Evolutionary conservation across 2,113 vertebrate species (phyloP), one percentile per base, ranked within the genome.

Genomic region (Etia nguti): DNA sequence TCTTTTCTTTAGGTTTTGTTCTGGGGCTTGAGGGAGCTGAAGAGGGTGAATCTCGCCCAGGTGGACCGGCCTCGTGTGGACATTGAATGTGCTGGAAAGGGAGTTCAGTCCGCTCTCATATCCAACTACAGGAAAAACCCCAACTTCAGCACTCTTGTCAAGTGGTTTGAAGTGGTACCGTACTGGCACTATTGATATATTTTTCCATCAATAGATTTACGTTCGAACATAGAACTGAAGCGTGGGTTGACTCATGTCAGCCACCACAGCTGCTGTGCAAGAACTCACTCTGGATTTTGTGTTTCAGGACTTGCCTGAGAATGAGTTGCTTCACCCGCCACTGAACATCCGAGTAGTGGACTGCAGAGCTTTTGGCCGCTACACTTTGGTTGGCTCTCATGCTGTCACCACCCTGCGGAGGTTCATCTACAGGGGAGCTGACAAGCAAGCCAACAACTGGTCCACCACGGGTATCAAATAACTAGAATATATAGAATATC

Each of bases 41-140:
- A 99, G 95, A 96, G 99, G 22, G 97, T 99, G 91, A 99, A 99
- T 92, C 96, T 99, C 89, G 97, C 98, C 2, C 98, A 99, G 93
- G 99, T 99, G 91, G 98, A 99, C 91, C 92, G 98, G 18, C 99
- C 99, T 1, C 97, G 99, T 0, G 99, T 99, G 84, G 99, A 99
- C 93, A 98, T 99, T 0, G 99, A 99, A 92, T 99, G 99, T 79
- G 98, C 98, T 0, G 98, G 99, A 6, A 98, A 96, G 83, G 98
- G 98, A 0, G 97, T 99, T 2, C 99, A 99, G 91, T 99, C 99
- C 0, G 95, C 97, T 8, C 96, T 98, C 77, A 99, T 99, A 92
- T 96, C 97, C 88, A 99, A 99, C 95, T 99, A 98, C 95, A 99
- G 97, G 97, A 99, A 99, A 92, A 99, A 99, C 94, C 98, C 99